Evolutionary conservation across 2,113 vertebrate species (phyloP).

Genomic region (Etia nguti): DNA sequence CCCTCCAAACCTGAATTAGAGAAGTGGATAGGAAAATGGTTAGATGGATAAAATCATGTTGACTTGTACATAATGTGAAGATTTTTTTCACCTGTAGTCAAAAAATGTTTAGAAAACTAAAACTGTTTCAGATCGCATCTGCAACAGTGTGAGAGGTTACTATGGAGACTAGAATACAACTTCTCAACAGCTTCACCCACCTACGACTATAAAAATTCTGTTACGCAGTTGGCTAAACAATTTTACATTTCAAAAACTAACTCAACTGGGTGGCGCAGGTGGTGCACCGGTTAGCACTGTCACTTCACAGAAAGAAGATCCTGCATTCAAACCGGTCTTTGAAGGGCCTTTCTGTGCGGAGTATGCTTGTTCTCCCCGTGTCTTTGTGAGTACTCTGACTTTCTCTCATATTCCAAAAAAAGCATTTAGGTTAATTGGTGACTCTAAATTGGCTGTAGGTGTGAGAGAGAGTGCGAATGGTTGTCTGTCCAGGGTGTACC

Average conservation of each 20-base stretch:
- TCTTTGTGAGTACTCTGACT: neutral
- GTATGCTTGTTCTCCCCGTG: neutral
- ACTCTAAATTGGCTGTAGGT: neutral
- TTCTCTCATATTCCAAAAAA: neutral
- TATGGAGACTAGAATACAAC: neutral
- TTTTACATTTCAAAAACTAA: neutral
- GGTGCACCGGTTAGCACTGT: rapidly evolving
- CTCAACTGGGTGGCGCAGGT: neutral
- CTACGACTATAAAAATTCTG: neutral
- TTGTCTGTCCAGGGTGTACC: neutral
- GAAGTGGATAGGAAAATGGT: neutral
- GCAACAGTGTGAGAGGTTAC: neutral
- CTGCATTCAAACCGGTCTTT: neutral
- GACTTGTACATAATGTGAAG: neutral
- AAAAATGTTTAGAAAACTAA: neutral
- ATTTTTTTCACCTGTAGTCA: neutral
- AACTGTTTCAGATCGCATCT: neutral
- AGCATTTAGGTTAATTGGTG: neutral
- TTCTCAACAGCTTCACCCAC: neutral
- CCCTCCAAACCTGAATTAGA: neutral
- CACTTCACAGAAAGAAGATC: neutral
- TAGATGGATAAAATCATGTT: neutral
- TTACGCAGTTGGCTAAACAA: rapidly evolving
- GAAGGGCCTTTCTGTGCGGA: neutral
- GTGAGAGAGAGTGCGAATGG: neutral